Evolutionary conservation across 2,797 vertebrate species (phyloP).

Genomic region (Eulemur rubriventer): DNA sequence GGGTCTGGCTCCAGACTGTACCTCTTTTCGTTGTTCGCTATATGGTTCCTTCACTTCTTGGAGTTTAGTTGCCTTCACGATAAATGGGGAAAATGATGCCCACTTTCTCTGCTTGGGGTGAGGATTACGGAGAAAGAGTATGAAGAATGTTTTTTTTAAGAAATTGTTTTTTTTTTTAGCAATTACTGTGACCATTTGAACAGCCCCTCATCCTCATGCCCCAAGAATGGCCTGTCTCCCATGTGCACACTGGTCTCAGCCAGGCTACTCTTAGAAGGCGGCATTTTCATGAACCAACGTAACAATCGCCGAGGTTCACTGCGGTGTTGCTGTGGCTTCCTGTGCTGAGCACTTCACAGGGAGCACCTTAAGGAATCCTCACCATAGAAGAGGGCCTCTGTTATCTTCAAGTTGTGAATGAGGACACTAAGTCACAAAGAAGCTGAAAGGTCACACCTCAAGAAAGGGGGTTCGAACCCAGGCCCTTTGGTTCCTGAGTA

Average conservation of each 20-base stretch:
- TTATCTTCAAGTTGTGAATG: background rate
- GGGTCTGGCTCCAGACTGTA: background rate
- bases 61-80: rapidly evolving
- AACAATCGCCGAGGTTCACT: rapidly evolving
- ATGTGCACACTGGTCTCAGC: rapidly evolving
- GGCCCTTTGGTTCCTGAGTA: background rate
- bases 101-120: rapidly evolving
- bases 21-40: background rate
- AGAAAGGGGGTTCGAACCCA: background rate
- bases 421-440: background rate
- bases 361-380: background rate
- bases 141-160: background rate
- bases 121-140: background rate
- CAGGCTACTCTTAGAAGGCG: background rate
- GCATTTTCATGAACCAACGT: background rate
- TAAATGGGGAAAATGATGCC: background rate
- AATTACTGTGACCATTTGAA: rapidly evolving
- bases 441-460: rapidly evolving
- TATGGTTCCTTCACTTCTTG: rapidly evolving
- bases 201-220: rapidly evolving
- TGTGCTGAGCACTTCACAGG: background rate
- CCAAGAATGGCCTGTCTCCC: too few relatives aligned
- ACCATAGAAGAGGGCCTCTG: background rate
- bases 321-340: background rate
- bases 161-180: background rate